Base-by-base conservation (phyloP, 2,113 vertebrate species). In the Esox niger region DNA sequence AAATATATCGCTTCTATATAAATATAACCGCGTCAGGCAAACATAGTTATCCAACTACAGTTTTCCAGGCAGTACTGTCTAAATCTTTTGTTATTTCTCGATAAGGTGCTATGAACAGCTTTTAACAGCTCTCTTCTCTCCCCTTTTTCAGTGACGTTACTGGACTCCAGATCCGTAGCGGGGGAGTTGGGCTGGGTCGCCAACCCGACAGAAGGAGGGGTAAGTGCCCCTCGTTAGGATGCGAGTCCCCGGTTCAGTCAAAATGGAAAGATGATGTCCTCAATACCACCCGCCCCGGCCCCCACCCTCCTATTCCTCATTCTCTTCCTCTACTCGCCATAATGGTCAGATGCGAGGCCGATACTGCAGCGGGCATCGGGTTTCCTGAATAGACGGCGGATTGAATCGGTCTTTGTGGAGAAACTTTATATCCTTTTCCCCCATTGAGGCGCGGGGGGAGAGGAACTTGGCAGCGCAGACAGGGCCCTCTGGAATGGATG, bases 181-280 rank as follows among this genome's bases (percentile, higher is more conserved):
- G 96, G 96, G 78, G 96, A 99, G 56, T 93, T 99, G 84, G 95
- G 95, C 80, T 99, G 97, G 97, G 95, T 97, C 86, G 95, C 96
- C 4, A 97, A 94, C 74, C 97, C 97, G 23, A 88, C 96, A 78
- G 97, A 99, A 96, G 96, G 95, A 96, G 97, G 97, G 94, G 96
- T 98, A 90, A 95, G 96, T 97, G 38, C 32, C 75, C 73, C 80
- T 86, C 82, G 82, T 83, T 81, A 58, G 68, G 69, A 74, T 29
- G 68, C 72, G 75, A 75, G 66, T 79, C 38, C 63, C 69, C 38
- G 55, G 64, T 77, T 82, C 78, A 72, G 76, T 55, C 71, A 72
- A 59, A 82, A 84, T 64, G 67, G 77, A 84, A 66, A 81, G 74
- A 84, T 82, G 74, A 80, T 80, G 75, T 85, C 75, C 68, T 70